Evolutionary conservation across 2,113 vertebrate species (phyloP).

Genomic region (Rhinichthys klamathensis): DNA sequence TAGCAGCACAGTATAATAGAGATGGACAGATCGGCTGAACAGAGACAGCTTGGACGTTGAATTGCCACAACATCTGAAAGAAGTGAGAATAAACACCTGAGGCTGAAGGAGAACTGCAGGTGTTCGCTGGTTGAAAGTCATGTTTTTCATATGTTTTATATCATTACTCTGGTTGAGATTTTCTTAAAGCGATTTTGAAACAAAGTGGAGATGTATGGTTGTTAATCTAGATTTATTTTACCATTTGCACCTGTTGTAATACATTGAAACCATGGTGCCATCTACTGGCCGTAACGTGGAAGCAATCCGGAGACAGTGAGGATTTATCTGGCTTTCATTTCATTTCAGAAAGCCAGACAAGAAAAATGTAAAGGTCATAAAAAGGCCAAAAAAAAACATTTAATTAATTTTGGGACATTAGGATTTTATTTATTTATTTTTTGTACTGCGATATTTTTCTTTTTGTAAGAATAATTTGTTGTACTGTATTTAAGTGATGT

Average conservation of each 20-base stretch:
- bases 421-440: too few relatives aligned
- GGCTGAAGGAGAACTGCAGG: background rate
- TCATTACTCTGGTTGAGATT: conserved; percentile 19
- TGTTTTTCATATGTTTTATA: conserved; percentile 13
- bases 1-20: conserved; percentile 14
- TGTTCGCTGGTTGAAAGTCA: background rate
- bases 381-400: too few relatives aligned
- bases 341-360: background rate
- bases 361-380: background rate
- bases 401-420: too few relatives aligned
- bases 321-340: background rate
- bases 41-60: background rate
- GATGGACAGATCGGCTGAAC: conserved; percentile 5
- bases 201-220: conserved; percentile 23
- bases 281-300: background rate
- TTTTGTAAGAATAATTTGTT: too few relatives aligned
- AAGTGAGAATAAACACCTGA: background rate
- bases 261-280: background rate
- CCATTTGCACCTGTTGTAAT: background rate
- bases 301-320: background rate
- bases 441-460: too few relatives aligned
- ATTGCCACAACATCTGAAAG: background rate
- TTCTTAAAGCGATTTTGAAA: conserved; percentile 15
- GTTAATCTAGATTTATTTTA: conserved; percentile 14
- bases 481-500: background rate